These are phyloP conservation scores for Noctilio leporinus DNA, from an alignment of 2,113 vertebrate species.

Conservation along the genomic window DNA sequence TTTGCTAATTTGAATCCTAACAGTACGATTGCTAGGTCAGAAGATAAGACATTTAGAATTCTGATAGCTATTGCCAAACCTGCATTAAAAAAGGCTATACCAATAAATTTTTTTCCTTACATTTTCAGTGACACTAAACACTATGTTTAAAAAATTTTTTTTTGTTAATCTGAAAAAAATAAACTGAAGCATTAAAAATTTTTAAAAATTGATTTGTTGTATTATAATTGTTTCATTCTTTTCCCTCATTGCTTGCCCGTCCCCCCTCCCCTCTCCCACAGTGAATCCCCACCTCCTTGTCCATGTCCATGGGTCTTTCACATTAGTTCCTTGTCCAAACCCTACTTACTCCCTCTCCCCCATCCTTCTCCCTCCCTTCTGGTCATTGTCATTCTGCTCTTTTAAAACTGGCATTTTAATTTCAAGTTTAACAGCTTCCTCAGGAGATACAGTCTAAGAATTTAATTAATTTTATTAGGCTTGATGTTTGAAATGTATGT, in stretches of 20 bases:
- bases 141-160: neutral
- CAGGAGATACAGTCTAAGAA: slow-evolving; percentile 9
- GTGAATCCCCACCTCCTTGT: too few relatives aligned
- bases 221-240: too few relatives aligned
- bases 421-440: neutral
- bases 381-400: too few relatives aligned
- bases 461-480: neutral
- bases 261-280: too few relatives aligned
- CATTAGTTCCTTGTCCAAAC: too few relatives aligned
- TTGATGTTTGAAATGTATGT: neutral
- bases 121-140: neutral
- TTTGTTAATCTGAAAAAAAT: slow-evolving; percentile 40
- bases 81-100: neutral
- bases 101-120: neutral
- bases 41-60: neutral
- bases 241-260: too few relatives aligned
- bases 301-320: too few relatives aligned
- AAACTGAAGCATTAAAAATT: neutral
- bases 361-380: too few relatives aligned
- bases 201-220: too few relatives aligned
- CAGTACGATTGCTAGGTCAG: neutral
- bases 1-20: neutral
- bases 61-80: neutral
- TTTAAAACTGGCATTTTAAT: too few relatives aligned
- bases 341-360: too few relatives aligned